Evolutionary conservation across 2,888 invertebrate genomes (phyloP), one percentile per base, ranked within the genome.

Genomic region (Siphlonurus alternatus): DNA sequence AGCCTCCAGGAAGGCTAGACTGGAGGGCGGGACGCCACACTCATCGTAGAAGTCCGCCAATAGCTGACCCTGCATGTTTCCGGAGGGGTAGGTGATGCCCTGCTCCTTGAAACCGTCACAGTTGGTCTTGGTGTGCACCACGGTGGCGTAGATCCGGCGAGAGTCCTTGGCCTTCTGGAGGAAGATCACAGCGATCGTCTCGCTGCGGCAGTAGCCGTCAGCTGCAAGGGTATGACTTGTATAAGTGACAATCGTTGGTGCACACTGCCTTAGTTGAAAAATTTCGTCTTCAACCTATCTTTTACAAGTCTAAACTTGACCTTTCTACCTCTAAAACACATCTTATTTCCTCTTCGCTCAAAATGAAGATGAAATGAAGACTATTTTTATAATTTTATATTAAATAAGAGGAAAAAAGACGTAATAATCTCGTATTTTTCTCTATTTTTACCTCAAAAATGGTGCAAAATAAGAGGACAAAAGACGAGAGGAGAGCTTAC

Each of bases 161-260:
- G 81, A 78, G 62, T 74, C 72, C n/a, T 74, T 73, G 0, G 74
- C 81, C 69, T 84, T 88, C 73, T 93, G 92, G 20, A 93, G 72
- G 69, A 86, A 83, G 53, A 87, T 71, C 0, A 84, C 83, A 2
- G 81, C 83, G 2, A 90, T 78, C 0, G 88, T 85, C 74, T 93
- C 93, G 18, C 90, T 86, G n/a, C 93, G 82, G 0, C 85, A 87
- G 70, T 93, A 93, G 0, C 93, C 93, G 70, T 86, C 82, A 20
- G 87, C 90, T 65, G 59, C 19, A 65, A 64, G 18, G 56, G 64
- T 5, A 23, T 51, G 53, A 2, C 18, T 61, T 23, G 38, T 62
- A 22, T 56, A 7, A 7, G 23, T 56, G 20, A 22, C 18, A 56
- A 22, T 20, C 5, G 20, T 19, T 61, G 22, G 3, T 19, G 19